A percentile compares a stretch with the other conserved stretches of the same genome.
Conservation (phyloP, 2,113 vertebrate species). For the Echinops telfairi region DNA sequence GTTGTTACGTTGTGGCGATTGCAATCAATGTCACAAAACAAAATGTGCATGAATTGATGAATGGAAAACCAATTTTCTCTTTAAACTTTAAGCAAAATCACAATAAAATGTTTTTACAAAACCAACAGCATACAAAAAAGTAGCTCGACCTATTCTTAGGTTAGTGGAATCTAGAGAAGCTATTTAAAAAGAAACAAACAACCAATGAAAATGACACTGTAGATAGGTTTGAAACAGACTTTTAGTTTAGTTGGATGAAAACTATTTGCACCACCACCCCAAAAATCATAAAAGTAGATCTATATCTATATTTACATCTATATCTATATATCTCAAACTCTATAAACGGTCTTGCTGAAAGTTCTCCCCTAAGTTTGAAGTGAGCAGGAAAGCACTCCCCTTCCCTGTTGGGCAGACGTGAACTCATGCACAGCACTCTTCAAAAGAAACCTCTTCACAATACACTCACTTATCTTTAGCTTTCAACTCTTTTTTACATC, state of each 20-base stretch:
- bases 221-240: neutral
- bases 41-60: too few species aligned
- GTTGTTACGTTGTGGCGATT: too few species aligned
- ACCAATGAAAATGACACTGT: neutral
- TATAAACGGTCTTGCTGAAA: neutral
- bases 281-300: neutral
- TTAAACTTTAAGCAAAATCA: too few species aligned
- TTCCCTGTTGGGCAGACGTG: neutral
- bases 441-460: neutral
- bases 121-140: too few species aligned
- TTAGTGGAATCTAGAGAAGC: too few species aligned
- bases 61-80: too few species aligned
- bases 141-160: neutral
- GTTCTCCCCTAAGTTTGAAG: neutral
- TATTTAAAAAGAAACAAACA: too few species aligned
- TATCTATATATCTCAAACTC: neutral
- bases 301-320: too few species aligned
- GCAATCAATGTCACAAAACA: too few species aligned
- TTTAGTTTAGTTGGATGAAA: neutral
- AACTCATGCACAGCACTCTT: neutral
- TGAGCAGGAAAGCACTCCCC: neutral
- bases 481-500: neutral
- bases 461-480: neutral
- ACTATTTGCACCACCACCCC: neutral
- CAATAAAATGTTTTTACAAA: too few species aligned